Evolutionary conservation across 2,797 vertebrate genomes (phyloP).

Genomic region (Synanceia verrucosa): DNA sequence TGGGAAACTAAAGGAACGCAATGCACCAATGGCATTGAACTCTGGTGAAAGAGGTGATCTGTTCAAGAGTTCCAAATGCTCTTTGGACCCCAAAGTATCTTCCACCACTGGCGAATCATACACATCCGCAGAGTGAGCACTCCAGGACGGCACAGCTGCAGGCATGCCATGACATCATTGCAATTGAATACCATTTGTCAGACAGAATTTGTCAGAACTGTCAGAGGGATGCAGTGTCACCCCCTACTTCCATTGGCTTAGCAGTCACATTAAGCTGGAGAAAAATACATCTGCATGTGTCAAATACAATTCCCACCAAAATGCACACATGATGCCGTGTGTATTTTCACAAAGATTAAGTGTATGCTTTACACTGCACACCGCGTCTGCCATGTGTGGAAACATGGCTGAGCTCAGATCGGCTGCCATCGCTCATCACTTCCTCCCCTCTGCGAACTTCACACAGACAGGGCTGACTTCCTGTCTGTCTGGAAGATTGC

Average conservation of each 20-base stretch:
- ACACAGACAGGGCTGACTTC: conserved; percentile 65
- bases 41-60: conserved; percentile 43
- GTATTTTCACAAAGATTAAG: conserved; percentile 55
- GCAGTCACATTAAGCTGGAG: conserved; percentile 18
- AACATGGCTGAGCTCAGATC: conserved; percentile 56
- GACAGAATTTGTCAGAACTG: conserved; percentile 37
- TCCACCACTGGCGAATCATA: conserved; percentile 28
- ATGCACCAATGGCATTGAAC: conserved; percentile 48
- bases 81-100: conserved; percentile 35
- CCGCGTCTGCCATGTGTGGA: conserved; percentile 50
- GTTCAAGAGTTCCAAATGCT: conserved; percentile 27
- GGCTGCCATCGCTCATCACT: conserved; percentile 66
- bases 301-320: conserved; percentile 22
- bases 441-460: conserved; percentile 49
- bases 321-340: conserved; percentile 13
- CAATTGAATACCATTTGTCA: conserved; percentile 18
- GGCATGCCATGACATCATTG: conserved; percentile 19
- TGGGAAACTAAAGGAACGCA: conserved; percentile 65
- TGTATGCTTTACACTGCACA: conserved; percentile 33
- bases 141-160: conserved; percentile 36
- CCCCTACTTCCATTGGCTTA: not conserved
- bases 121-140: not conserved
- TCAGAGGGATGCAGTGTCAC: conserved; percentile 37
- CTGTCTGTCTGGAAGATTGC: conserved; percentile 66
- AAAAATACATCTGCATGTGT: conserved; percentile 41